phyloP scores from a whole-genome alignment of 2,797 vertebrate genomes.

The Rhinella marina region DNA sequence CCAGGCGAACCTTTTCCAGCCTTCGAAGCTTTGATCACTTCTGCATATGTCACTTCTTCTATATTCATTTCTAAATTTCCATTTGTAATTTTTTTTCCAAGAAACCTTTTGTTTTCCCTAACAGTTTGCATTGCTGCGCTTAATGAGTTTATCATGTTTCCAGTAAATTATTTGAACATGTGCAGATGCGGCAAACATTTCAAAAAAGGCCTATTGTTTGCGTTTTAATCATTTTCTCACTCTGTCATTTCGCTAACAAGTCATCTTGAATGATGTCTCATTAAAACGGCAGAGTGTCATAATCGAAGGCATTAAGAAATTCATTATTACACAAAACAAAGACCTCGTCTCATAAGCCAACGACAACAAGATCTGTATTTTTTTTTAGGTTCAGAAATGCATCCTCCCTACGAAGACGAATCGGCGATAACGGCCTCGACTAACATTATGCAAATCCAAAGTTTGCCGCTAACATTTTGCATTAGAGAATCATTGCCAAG shows the following conservation, averaged over 20 bases:
- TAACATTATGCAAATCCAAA: constrained; percentile 68
- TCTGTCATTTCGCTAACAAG: constrained; percentile 66
- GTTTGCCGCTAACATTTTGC: constrained; percentile 45
- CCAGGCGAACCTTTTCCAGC: not conserved
- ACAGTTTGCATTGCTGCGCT: constrained; percentile 31
- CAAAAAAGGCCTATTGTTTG: constrained; percentile 31
- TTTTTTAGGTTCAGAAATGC: constrained; percentile 61
- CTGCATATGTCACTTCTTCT: not conserved
- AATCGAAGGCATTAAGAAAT: constrained; percentile 42
- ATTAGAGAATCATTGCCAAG: constrained; percentile 27
- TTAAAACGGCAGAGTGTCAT: constrained; percentile 60
- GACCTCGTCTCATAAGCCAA: constrained; percentile 61
- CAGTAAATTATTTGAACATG: constrained; percentile 32
- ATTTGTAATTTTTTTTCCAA: not conserved
- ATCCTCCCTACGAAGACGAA: constrained; percentile 66
- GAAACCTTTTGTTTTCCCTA: constrained; percentile 33
- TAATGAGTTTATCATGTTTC: constrained; percentile 10
- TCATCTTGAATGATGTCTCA: constrained; percentile 63
- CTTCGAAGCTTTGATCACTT: not conserved
- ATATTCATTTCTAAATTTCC: constrained; percentile 5
- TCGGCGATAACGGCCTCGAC: constrained; percentile 65
- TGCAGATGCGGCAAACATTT: constrained; percentile 9
- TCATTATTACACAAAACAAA: constrained; percentile 63
- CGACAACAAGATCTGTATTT: constrained; percentile 57
- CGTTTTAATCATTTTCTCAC: constrained; percentile 55